Evolutionary conservation across 2,888 invertebrate species (phyloP), one percentile per base, ranked within the genome.

Genomic region (Andrena dorsata): DNA sequence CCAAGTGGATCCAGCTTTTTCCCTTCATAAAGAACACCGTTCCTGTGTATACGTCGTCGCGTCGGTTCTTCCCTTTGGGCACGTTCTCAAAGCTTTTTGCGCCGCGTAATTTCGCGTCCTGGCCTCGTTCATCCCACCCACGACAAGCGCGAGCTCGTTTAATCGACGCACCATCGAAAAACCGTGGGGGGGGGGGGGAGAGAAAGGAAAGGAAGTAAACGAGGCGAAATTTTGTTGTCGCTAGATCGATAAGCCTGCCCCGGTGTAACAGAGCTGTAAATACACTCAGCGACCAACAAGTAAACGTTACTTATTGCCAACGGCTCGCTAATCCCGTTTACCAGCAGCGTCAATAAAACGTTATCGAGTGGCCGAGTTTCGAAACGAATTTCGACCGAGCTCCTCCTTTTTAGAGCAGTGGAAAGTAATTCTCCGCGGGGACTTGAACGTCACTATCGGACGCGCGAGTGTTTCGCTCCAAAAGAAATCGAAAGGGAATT

Each of bases 61-160:
- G 26, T 28, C 26, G 30, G 13, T 23, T n/a, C 35, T 10, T 23
- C 68, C 47, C 56, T 53, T 66, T 35, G 56, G 41, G 41, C 73
- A 20, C 58, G 32, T 35, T 61, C 61, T 61, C 61, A 7, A 41
- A 75, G 70, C 61, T 70, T 70, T 76, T 63, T 63, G 51, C 70
- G 16, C 10, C 69, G 49, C 30, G 60, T 49, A 60, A 75, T 69
- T 69, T 68, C 49, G 32, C 60, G 13, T 47, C 13, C 64, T 2
- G n/a, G n/a, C 23, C 41, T 20, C 53, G 20, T 8, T 13, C 7
- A 2, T 26, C 13, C 16, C 51, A 2, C 7, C 20, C 61, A 10
- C 32, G 23, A 2, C 13, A 10, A 41, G 30, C 8, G 4, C 49
- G 1, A 35, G 53, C 53, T 28, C n/a, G 1, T 65, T 66, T 30